Evolutionary conservation across 2,113 vertebrate genomes (phyloP).

Genomic region (Notothenia coriiceps): DNA sequence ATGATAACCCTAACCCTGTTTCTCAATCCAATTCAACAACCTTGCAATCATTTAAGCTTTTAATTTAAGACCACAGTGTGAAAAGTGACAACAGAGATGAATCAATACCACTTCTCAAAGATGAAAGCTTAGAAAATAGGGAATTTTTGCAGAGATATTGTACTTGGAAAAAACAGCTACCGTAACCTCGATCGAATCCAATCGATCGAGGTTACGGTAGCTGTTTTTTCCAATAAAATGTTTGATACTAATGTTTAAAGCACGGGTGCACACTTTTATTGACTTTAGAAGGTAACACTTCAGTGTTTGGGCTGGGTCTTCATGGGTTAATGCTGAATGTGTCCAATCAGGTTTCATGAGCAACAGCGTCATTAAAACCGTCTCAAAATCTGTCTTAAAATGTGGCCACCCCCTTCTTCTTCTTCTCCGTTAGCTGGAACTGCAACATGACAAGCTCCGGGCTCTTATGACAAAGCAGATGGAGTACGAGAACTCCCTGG

Average conservation of each 20-base stretch:
- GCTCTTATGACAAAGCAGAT: conserved; percentile 93
- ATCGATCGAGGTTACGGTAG: too few species aligned
- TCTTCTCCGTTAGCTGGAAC: conserved; percentile 85
- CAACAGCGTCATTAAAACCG: neutral
- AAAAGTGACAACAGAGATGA: neutral
- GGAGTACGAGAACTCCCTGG: conserved; percentile 89
- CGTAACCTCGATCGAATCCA: too few species aligned
- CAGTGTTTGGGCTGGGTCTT: conserved; percentile 5
- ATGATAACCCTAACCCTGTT: neutral
- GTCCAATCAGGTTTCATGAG: neutral
- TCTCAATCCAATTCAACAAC: conserved; percentile 9
- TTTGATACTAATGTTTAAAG: neutral
- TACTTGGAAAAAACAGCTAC: conserved; percentile 7
- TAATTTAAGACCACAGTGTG: neutral
- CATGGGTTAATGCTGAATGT: neutral
- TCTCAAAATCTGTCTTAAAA: neutral
- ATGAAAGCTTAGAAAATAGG: neutral
- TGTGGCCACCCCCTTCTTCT: neutral
- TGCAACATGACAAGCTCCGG: conserved; percentile 92
- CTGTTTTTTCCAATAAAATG: neutral
- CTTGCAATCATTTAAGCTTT: conserved; percentile 4
- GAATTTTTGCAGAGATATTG: conserved; percentile 6
- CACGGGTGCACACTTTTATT: conserved; percentile 19
- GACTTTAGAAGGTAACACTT: neutral
- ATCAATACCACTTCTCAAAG: neutral